Percentiles rank a stretch among this genome's conserved stretches.
Conservation (phyloP, 2,113 vertebrate species). For the Petrocephalus microphthalmus region DNA sequence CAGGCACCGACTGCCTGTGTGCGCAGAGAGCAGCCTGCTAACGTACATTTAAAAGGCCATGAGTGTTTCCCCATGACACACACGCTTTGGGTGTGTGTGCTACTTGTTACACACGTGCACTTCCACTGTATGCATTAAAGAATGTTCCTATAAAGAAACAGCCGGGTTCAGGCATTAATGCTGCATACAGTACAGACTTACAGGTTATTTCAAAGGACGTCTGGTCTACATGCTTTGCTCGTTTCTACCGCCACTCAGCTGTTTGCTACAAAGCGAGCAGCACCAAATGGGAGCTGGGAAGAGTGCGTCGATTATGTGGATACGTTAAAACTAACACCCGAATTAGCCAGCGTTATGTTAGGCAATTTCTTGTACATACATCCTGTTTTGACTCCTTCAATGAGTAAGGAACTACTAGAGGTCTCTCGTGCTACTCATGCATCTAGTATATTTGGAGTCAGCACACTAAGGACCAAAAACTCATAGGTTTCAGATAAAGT, state of each 20-base stretch:
- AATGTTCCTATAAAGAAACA: background rate
- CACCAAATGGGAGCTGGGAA: background rate
- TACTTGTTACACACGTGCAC: background rate
- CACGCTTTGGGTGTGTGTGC: background rate
- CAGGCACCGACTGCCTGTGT: background rate
- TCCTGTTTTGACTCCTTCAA: background rate
- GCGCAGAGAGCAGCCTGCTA: background rate
- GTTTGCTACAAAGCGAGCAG: conserved; percentile 11
- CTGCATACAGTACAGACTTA: background rate
- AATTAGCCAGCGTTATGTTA: background rate
- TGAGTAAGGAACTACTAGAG: background rate
- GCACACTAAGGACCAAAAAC: background rate
- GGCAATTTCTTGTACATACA: background rate
- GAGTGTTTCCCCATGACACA: background rate
- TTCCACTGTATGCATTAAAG: background rate
- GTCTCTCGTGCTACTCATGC: background rate
- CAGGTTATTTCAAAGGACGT: background rate
- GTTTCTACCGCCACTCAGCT: background rate
- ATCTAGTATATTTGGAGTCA: too few species aligned
- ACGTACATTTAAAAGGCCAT: background rate
- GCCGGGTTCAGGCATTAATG: background rate
- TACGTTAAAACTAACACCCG: background rate
- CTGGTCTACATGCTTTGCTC: background rate
- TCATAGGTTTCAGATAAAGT: background rate
- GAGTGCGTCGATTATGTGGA: background rate